Base-by-base conservation (phyloP, 1,140 invertebrate species). In the Temnothorax curvispinosus region DNA sequence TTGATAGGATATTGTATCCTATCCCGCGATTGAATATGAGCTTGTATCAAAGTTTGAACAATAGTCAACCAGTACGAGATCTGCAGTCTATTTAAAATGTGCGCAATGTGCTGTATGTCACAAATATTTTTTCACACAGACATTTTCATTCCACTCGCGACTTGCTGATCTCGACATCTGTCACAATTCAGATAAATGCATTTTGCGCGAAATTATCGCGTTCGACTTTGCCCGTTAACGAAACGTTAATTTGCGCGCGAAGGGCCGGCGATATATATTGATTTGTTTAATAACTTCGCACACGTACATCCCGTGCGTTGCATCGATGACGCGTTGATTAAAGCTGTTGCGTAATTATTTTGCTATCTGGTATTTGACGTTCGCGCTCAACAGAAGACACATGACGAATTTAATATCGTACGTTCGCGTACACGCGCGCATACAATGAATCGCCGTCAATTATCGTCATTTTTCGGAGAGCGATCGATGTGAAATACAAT, bases 211-310 rank as follows among this genome's bases (percentile, higher is more conserved):
- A 84, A 84, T 84, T 84, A 84, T 75, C 80, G 27, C 54, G 27
- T 50, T 84, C 80, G 54, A 56, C 67, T 82, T 74, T 18, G 80
- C n/a, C 27, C n/a, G n/a, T 47, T 80, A 38, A 84, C 80, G 69
- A 84, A 84, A 84, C 54, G 69, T 84, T 84, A 74, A 84, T 84
- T 74, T 69, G 65, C 69, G 44, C 44, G 32, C 44, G 69, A 74
- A 60, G 27, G 58, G 69, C 54, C 65, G 41, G 21, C 9, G 54
- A 75, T 50, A 84, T 84, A 84, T 84, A 84, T 84, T 84, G 80
- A 84, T 84, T 84, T 84, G 69, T 84, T 84, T 84, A 84, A 84
- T 75, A 84, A 84, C 41, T 84, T 75, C 7, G 27, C 41, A 27
- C 54, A 72, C 21, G n/a, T 47, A 44, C 11, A 27, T 2, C 32